Conservation (phyloP, 2,888 invertebrate species). For the Agrotis clavis region DNA sequence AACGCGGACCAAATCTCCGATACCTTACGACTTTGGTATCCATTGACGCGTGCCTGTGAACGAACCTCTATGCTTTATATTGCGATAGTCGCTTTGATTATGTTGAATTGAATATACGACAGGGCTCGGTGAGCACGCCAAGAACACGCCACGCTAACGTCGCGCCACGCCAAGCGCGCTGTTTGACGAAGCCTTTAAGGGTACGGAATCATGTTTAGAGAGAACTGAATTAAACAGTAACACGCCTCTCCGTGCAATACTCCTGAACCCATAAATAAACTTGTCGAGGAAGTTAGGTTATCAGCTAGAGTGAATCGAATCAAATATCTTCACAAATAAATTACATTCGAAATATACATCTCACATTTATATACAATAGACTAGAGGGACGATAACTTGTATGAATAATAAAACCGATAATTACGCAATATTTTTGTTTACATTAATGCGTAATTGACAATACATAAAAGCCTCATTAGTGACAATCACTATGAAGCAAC, state of each 20-base stretch:
- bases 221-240: neutral
- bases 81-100: no score
- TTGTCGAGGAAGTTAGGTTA: conserved; percentile 29
- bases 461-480: conserved; percentile 27
- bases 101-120: no score
- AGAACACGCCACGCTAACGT: no score
- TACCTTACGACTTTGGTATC: no score
- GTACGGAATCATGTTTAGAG: neutral
- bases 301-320: conserved; percentile 28
- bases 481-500: conserved; percentile 35
- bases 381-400: conserved; percentile 53
- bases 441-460: conserved; percentile 51
- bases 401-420: conserved; percentile 54
- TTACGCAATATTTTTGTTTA: conserved; percentile 39
- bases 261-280: conserved; percentile 30
- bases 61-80: no score
- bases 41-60: no score
- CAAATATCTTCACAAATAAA: conserved; percentile 53
- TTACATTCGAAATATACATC: conserved; percentile 50
- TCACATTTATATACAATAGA: conserved; percentile 54
- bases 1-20: no score
- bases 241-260: conserved; percentile 3
- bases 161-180: no score
- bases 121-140: no score
- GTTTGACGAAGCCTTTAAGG: no score